A percentile compares a stretch with the other conserved stretches of the same genome.
Conservation (phyloP, 2,797 vertebrate genomes). For the Carcharodon carcharias region DNA sequence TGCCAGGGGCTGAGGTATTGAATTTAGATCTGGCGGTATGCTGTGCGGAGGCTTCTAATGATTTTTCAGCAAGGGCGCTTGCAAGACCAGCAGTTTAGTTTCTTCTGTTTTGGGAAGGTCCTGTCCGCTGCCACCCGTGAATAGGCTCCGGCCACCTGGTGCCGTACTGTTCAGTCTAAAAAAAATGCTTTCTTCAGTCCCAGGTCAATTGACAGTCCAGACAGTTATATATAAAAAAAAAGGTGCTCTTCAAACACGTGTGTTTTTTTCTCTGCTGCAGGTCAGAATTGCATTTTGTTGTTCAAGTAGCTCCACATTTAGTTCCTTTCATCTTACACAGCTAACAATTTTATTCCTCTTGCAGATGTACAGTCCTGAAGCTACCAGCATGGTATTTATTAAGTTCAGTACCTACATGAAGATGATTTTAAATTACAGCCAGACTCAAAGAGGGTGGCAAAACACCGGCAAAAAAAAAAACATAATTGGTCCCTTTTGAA, state of each 20-base stretch:
- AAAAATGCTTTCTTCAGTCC: not conserved
- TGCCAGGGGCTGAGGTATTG: slow-evolving; percentile 15
- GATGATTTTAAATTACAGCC: not conserved
- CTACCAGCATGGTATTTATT: not conserved
- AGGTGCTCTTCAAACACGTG: not conserved
- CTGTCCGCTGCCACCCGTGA: not conserved
- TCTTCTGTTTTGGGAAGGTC: not conserved
- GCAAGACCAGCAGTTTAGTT: slow-evolving; percentile 13
- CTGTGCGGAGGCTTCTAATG: not conserved
- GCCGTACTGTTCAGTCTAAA: no score
- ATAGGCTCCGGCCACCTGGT: not conserved
- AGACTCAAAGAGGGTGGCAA: not conserved
- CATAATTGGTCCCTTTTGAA: not conserved
- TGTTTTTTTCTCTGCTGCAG: not conserved
- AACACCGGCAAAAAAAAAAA: not conserved
- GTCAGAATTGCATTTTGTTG: not conserved
- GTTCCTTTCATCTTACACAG: not conserved
- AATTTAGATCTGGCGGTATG: slow-evolving; percentile 5
- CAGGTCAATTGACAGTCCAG: not conserved
- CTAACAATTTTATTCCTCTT: not conserved
- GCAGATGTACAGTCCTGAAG: not conserved
- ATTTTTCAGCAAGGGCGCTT: not conserved
- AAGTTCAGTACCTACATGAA: not conserved
- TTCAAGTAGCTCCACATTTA: not conserved
- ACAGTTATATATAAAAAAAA: not conserved